Percentiles rank a stretch among this genome's conserved stretches.
Evolutionary conservation across 2,888 invertebrate genomes (phyloP).

Genomic region (Drymonia ruficornis): DNA sequence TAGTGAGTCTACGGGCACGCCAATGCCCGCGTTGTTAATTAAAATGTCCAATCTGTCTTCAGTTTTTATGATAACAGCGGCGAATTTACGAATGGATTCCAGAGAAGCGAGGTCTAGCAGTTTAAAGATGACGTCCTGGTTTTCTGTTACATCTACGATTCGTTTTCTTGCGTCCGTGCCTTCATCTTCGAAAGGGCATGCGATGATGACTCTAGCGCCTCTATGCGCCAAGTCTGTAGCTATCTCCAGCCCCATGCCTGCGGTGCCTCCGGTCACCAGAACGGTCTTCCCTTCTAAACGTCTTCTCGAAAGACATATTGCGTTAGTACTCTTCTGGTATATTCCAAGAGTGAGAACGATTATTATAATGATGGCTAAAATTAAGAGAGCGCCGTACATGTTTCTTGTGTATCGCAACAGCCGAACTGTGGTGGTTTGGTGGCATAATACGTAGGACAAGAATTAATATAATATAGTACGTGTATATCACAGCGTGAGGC

Average conservation of each 20-base stretch:
- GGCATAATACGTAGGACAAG: too few relatives aligned
- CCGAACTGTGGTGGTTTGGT: too few relatives aligned
- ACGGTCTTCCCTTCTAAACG: constrained; percentile 28
- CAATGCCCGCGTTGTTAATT: constrained; percentile 94
- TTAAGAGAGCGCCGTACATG: constrained; percentile 5
- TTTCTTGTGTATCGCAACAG: not conserved
- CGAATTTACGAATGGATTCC: constrained; percentile 90
- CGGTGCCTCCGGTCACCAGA: constrained; percentile 59
- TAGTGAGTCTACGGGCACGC: constrained; percentile 57
- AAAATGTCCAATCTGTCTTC: constrained; percentile 90
- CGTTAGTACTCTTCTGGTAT: constrained; percentile 35
- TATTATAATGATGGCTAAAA: constrained; percentile 1
- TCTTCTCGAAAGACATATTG: constrained; percentile 20
- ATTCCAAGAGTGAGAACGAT: constrained; percentile 3
- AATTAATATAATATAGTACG: not conserved
- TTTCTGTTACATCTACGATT: constrained; percentile 85
- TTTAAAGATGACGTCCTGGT: constrained; percentile 86
- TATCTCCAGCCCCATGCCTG: constrained; percentile 57
- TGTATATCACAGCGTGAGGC: not conserved
- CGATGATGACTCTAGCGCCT: constrained; percentile 60
- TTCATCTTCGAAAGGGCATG: constrained; percentile 56
- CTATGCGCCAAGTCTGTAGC: constrained; percentile 55
- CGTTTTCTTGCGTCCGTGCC: constrained; percentile 72
- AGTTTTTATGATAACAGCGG: constrained; percentile 87
- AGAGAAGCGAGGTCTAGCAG: constrained; percentile 89